Evolutionary conservation across 2,113 vertebrate genomes (phyloP).

Genomic region (Oncorhynchus mykiss): DNA sequence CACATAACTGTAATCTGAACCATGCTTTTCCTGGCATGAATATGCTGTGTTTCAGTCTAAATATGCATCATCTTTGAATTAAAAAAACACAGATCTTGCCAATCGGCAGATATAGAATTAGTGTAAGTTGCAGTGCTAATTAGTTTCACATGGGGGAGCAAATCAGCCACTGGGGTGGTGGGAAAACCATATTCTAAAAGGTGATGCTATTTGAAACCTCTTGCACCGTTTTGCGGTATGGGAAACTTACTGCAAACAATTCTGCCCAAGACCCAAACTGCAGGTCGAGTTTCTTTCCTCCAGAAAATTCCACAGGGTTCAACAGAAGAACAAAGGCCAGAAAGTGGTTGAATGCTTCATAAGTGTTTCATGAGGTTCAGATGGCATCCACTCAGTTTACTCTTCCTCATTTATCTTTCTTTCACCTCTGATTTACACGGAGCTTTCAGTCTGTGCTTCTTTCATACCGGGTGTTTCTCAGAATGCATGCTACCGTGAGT

Average conservation of each 20-base stretch:
- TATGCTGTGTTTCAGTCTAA: constrained; percentile 41
- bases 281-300: constrained; percentile 34
- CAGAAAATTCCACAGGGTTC: constrained; percentile 29
- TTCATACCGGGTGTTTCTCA: constrained; percentile 10
- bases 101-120: constrained; percentile 33
- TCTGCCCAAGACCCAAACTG: constrained; percentile 38
- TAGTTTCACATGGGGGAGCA: constrained; percentile 61
- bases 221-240: constrained; percentile 71
- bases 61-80: not conserved
- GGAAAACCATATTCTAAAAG: constrained; percentile 34
- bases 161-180: not conserved
- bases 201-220: constrained; percentile 71
- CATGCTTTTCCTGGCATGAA: not conserved
- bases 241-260: constrained; percentile 61
- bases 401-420: constrained; percentile 34
- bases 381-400: constrained; percentile 23
- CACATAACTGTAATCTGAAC: too few species aligned
- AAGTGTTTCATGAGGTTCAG: not conserved
- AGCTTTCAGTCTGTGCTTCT: not conserved
- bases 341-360: constrained; percentile 16
- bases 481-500: too few species aligned
- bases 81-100: constrained; percentile 13
- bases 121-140: constrained; percentile 59
- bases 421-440: constrained; percentile 32
- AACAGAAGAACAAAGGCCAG: constrained; percentile 43